These are phyloP conservation scores for Merluccius polli DNA, from an alignment of 2,797 vertebrate genomes.

Conservation along the genomic window DNA sequence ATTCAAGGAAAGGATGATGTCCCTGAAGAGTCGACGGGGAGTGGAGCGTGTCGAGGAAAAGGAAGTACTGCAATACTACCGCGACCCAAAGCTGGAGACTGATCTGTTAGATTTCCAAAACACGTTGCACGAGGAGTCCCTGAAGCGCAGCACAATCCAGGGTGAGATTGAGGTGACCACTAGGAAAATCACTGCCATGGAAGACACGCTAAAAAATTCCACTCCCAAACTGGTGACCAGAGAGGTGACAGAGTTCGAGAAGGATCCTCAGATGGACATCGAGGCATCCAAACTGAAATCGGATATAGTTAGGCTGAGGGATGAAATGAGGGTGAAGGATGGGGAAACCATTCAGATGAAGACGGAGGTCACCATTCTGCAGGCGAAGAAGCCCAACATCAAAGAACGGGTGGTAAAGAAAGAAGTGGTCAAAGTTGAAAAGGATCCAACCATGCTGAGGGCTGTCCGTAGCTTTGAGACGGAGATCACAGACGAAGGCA, in stretches of 20 bases:
- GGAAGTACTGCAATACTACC: slow-evolving; percentile 88
- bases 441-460: slow-evolving; percentile 84
- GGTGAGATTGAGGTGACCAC: slow-evolving; percentile 72
- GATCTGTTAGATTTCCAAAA: slow-evolving; percentile 66
- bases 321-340: slow-evolving; percentile 66
- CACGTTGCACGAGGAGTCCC: slow-evolving; percentile 73
- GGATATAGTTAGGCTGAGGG: slow-evolving; percentile 73
- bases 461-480: slow-evolving; percentile 73
- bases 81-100: slow-evolving; percentile 84
- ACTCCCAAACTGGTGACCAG: slow-evolving; percentile 86
- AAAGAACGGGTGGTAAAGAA: slow-evolving; percentile 87
- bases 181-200: slow-evolving; percentile 72
- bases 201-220: slow-evolving; percentile 67
- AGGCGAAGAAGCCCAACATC: slow-evolving; percentile 79
- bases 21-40: slow-evolving; percentile 84
- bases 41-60: slow-evolving; percentile 88
- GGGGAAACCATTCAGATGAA: slow-evolving; percentile 74
- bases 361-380: slow-evolving; percentile 81
- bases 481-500: slow-evolving; percentile 78
- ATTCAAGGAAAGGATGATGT: slow-evolving; percentile 76
- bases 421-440: slow-evolving; percentile 88
- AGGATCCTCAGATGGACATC: slow-evolving; percentile 82
- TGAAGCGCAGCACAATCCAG: slow-evolving; percentile 69
- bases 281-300: slow-evolving; percentile 76
- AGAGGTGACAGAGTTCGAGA: slow-evolving; percentile 92